Evolutionary conservation across 2,113 vertebrate species (phyloP).

Genomic region (Zosterops hypoxanthus): DNA sequence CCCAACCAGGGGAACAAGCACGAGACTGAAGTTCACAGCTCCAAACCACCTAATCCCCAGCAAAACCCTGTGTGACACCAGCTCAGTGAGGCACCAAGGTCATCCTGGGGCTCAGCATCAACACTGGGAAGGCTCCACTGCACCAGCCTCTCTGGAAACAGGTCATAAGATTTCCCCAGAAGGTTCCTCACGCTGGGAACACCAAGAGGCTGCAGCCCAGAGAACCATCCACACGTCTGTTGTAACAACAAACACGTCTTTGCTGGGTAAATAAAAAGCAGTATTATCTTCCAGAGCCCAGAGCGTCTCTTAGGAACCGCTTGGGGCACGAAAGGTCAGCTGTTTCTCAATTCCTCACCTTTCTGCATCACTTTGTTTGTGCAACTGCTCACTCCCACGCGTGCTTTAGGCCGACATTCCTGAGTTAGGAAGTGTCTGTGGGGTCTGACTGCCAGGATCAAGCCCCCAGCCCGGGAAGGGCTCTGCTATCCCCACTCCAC

Average conservation of each 20-base stretch:
- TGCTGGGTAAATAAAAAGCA: conserved; percentile 45
- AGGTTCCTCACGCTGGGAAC: background rate
- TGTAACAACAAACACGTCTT: background rate
- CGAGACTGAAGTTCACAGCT: background rate
- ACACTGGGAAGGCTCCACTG: background rate
- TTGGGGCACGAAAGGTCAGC: background rate
- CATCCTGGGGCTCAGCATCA: background rate
- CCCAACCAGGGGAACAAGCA: background rate
- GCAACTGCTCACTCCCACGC: conserved; percentile 8
- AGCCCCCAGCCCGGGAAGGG: rapidly evolving
- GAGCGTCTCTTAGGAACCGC: background rate
- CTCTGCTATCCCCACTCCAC: rapidly evolving
- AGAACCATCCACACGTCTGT: background rate
- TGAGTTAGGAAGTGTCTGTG: background rate
- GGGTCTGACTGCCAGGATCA: background rate
- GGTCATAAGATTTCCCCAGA: background rate
- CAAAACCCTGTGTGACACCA: background rate
- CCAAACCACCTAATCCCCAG: background rate
- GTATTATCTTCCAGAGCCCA: background rate
- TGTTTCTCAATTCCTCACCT: conserved; percentile 51
- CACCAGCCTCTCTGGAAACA: background rate
- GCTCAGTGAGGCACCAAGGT: background rate
- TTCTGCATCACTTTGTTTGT: conserved; percentile 33
- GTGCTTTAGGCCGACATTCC: background rate
- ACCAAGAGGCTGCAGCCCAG: background rate